Evolutionary conservation across 2,797 vertebrate species (phyloP).

Genomic region (Threskiornis aethiopicus): DNA sequence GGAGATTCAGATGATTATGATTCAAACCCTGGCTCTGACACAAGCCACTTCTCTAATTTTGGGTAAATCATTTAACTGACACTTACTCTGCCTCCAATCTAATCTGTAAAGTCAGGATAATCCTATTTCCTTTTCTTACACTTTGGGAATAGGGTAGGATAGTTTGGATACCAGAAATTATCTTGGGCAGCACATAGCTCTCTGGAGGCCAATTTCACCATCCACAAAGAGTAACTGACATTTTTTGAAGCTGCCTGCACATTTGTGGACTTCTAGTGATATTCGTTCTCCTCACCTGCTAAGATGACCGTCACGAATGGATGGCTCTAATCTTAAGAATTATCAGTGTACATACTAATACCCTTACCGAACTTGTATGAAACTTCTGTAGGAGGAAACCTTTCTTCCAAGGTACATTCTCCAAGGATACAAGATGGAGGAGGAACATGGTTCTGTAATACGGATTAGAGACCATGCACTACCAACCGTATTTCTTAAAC

Average conservation of each 20-base stretch:
- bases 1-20: not conserved
- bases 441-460: not conserved
- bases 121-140: not conserved
- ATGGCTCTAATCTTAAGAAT: not conserved
- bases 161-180: not conserved
- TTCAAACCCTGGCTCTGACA: not conserved
- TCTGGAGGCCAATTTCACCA: not conserved
- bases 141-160: not conserved
- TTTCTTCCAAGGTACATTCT: not conserved
- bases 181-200: not conserved
- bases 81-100: not conserved
- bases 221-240: not conserved
- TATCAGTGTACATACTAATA: not conserved
- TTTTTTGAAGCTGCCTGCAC: not conserved
- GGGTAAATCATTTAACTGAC: not conserved
- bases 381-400: not conserved
- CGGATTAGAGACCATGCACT: not conserved
- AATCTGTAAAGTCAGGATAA: not conserved
- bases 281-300: not conserved
- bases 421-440: not conserved
- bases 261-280: not conserved
- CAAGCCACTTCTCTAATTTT: not conserved
- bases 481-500: not conserved
- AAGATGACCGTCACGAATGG: not conserved
- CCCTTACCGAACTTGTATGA: not conserved